Percentiles rank a stretch among this genome's conserved stretches.
Evolutionary conservation across 1,140 invertebrate genomes (phyloP).

Genomic region (Scylla paramamosain): DNA sequence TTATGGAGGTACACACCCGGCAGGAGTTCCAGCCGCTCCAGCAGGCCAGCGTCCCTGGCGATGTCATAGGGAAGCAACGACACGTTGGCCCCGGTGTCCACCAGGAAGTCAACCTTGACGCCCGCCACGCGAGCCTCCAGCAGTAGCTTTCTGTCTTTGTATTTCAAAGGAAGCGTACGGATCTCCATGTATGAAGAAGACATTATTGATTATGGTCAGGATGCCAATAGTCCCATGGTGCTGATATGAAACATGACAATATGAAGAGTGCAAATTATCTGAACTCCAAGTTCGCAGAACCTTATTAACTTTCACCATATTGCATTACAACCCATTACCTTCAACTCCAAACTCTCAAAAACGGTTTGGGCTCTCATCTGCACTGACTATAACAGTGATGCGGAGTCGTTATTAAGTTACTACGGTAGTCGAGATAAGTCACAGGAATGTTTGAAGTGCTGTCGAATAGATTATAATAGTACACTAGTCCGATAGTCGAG

Average conservation of each 20-base stretch:
- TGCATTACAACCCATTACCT: too few species aligned
- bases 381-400: too few species aligned
- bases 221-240: too few species aligned
- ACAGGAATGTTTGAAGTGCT: not conserved
- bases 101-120: not conserved
- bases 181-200: not conserved
- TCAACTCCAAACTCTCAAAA: too few species aligned
- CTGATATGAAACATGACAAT: too few species aligned
- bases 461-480: not conserved
- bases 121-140: not conserved
- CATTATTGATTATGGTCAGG: not conserved
- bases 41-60: not conserved
- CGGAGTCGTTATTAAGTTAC: too few species aligned
- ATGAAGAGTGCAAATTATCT: too few species aligned
- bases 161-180: not conserved
- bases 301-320: too few species aligned
- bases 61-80: not conserved
- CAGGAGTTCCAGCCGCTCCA: not conserved
- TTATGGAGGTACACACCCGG: not conserved
- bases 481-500: too few species aligned
- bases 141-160: not conserved
- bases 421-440: not conserved
- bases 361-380: too few species aligned
- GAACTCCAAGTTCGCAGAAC: too few species aligned
- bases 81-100: conserved; percentile 52